Base-by-base conservation (phyloP, 35 echinoderm and acorn worm genomes). In the Heliocidaris tuberculata region DNA sequence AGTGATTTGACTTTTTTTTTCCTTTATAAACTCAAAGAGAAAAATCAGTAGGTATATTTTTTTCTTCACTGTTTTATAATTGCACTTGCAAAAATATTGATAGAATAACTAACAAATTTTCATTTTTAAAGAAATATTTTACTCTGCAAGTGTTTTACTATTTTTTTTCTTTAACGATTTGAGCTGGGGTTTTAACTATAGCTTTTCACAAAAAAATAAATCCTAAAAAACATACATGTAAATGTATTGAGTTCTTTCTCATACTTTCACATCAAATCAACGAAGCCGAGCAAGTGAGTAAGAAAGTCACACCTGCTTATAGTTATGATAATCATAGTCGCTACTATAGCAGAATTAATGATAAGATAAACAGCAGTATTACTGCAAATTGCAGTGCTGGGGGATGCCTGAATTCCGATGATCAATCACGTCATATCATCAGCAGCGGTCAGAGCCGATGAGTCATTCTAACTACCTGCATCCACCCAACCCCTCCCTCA, bases 321-420 rank as follows among this genome's bases (percentile, higher is more conserved):
- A 78, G 65, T 78, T 78, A 78, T 48, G 31, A 89, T 89, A 89
- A 89, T 89, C 47, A 89, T 89, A 42, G 87, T 48, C 87, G 47
- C 87, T 89, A 48, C 48, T 93, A 42, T 49, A 59, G 48, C 91
- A 93, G 48, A 93, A 93, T 93, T 93, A 93, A 93, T 93, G 91
- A 93, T 52, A 93, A 93, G 47, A 93, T 93, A 93, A 93, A 93
- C 91, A 93, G 50, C 50, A 93, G 91, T 19, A 93, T 59, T 93
- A 93, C 48, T 48, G 17, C 19, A 93, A 93, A 59, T 93, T 93
- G 31, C 31, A 93, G 48, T 11, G 50, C 91, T 59, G 11, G 50
- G 17, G 61, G 91, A 32, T 93, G 9, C 91, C 31, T 93, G n/a
- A 93, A 52, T 59, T 93, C 91, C 29, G 2, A 29, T 93, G 48